phyloP scores from a whole-genome alignment of 2,797 vertebrate species.

The Paguma larvata region DNA sequence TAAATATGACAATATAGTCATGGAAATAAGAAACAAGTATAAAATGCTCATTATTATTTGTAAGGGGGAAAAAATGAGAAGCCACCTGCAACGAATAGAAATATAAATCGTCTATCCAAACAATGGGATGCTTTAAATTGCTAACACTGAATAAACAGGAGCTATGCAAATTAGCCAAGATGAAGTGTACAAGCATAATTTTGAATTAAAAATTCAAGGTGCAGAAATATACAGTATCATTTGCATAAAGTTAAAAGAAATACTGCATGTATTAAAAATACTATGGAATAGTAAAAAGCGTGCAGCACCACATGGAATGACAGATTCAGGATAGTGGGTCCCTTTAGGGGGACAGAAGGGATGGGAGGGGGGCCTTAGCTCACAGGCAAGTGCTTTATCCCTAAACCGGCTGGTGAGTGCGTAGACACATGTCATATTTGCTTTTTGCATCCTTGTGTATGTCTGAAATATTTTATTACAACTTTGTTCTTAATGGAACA shows the following conservation, averaged over 20 bases:
- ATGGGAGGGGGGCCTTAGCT: neutral
- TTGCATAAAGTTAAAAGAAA: neutral
- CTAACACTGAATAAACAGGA: neutral
- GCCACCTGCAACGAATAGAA: neutral
- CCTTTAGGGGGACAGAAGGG: neutral
- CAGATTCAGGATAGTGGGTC: neutral
- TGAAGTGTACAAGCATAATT: neutral
- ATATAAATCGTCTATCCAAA: neutral
- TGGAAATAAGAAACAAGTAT: neutral
- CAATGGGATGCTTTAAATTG: neutral
- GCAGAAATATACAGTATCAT: neutral
- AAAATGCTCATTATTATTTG: neutral
- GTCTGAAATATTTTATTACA: constrained; percentile 3
- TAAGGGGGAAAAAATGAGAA: constrained; percentile 10
- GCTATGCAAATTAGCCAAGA: neutral
- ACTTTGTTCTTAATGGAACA: neutral
- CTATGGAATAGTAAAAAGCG: neutral
- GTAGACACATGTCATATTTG: neutral
- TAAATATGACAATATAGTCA: neutral
- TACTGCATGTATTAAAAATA: neutral
- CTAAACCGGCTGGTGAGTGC: neutral
- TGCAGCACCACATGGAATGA: neutral
- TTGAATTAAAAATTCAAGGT: constrained; percentile 37
- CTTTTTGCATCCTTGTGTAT: neutral
- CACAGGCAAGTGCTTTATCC: neutral